A percentile compares a stretch with the other conserved stretches of the same genome.
Conservation (phyloP, 2,113 vertebrate genomes). For the Theristicus caerulescens region DNA sequence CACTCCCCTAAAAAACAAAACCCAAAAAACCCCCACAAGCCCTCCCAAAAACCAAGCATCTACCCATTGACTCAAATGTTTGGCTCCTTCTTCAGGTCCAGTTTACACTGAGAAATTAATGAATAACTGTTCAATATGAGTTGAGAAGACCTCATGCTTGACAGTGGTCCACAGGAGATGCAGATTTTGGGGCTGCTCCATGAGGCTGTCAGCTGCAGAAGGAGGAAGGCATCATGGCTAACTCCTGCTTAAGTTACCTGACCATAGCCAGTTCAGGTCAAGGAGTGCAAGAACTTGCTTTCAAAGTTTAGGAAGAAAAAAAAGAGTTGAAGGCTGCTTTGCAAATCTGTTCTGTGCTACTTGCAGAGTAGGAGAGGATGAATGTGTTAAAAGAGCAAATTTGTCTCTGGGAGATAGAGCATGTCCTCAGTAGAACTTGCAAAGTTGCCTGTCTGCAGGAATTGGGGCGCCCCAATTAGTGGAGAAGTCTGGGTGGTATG, state of each 20-base stretch:
- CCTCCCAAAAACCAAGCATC: neutral
- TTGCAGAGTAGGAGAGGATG: neutral
- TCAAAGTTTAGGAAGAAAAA: neutral
- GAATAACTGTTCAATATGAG: neutral
- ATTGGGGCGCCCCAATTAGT: fast-evolving
- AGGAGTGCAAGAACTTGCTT: neutral
- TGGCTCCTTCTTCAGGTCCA: neutral
- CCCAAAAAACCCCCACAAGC: fast-evolving
- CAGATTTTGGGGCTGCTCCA: neutral
- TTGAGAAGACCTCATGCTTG: neutral
- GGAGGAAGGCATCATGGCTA: neutral
- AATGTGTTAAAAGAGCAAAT: neutral
- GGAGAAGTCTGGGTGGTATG: neutral
- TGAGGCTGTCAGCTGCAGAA: neutral
- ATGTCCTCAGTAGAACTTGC: neutral
- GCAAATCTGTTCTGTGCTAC: neutral
- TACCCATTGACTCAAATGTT: neutral
- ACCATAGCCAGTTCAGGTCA: neutral
- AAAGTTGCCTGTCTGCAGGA: fast-evolving
- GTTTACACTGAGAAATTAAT: neutral
- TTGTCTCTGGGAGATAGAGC: neutral
- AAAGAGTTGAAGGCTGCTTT: neutral
- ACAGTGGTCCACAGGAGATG: neutral
- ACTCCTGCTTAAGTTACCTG: neutral
- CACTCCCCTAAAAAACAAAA: neutral